phyloP scores from a whole-genome alignment of 2,113 vertebrate species.

The Labrus mixtus region DNA sequence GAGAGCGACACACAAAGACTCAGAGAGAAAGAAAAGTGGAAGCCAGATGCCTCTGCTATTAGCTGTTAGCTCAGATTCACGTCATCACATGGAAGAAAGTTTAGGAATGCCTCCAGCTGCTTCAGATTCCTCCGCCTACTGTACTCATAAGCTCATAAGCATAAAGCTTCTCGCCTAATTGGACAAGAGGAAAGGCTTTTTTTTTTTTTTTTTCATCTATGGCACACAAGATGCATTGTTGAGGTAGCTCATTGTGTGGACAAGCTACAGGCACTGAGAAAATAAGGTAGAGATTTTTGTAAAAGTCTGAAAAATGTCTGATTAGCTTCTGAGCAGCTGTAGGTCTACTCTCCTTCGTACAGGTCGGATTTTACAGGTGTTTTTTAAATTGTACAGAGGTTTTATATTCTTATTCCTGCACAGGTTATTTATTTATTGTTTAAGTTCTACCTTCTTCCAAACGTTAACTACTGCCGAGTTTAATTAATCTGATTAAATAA shows the following conservation, averaged over 20 bases:
- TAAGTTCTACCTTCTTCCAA: too few relatives aligned
- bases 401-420: too few relatives aligned
- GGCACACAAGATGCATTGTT: constrained; percentile 10
- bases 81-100: constrained; percentile 45
- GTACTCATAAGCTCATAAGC: constrained; percentile 33
- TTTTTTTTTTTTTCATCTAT: too few relatives aligned
- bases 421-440: too few relatives aligned
- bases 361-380: too few relatives aligned
- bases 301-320: too few relatives aligned
- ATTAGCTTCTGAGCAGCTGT: too few relatives aligned
- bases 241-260: background rate
- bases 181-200: constrained; percentile 29
- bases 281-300: background rate
- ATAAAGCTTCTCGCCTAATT: constrained; percentile 32
- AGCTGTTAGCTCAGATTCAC: constrained; percentile 48
- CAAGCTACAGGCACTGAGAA: background rate
- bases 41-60: constrained; percentile 35
- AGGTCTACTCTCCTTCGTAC: too few relatives aligned
- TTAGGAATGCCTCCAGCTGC: constrained; percentile 45
- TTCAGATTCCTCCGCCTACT: constrained; percentile 22
- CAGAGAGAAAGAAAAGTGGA: background rate
- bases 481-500: too few relatives aligned
- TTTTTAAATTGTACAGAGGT: too few relatives aligned
- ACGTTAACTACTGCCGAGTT: too few relatives aligned
- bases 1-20: background rate